Conservation (phyloP, 2,113 vertebrate species). For the Caretta caretta region DNA sequence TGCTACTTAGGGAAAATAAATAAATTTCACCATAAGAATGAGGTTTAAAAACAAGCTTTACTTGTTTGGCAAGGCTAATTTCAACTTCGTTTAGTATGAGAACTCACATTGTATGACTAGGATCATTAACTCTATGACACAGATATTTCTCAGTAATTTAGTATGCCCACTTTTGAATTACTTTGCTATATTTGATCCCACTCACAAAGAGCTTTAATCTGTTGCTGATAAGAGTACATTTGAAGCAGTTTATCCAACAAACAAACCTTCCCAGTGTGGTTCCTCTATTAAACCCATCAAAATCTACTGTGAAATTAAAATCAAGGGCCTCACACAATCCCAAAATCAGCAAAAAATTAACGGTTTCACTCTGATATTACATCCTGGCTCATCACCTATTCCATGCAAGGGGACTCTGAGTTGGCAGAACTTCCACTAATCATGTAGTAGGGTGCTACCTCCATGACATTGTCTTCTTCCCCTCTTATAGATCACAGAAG, state of each 20-base stretch:
- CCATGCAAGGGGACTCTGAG: fast-evolving
- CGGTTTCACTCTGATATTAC: neutral
- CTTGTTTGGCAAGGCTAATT: slow-evolving; percentile 23
- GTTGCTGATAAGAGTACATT: neutral
- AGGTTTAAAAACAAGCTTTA: slow-evolving; percentile 34
- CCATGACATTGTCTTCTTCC: neutral
- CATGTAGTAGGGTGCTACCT: neutral
- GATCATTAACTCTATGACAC: neutral
- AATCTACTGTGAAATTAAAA: neutral
- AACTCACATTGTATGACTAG: neutral
- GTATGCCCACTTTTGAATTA: neutral
- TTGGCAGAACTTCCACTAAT: neutral
- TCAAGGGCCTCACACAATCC: neutral
- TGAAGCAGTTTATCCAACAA: neutral
- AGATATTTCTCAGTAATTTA: neutral
- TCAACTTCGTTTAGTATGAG: neutral
- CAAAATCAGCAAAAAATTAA: neutral
- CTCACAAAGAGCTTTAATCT: neutral
- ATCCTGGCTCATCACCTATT: neutral
- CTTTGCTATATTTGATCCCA: neutral
- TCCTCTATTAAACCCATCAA: neutral
- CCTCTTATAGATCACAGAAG: too few relatives aligned
- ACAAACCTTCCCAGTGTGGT: neutral
- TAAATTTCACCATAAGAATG: neutral
- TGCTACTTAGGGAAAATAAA: slow-evolving; percentile 17